Conservation (phyloP, 2,888 invertebrate species). For the Conchocele bisecta region DNA sequence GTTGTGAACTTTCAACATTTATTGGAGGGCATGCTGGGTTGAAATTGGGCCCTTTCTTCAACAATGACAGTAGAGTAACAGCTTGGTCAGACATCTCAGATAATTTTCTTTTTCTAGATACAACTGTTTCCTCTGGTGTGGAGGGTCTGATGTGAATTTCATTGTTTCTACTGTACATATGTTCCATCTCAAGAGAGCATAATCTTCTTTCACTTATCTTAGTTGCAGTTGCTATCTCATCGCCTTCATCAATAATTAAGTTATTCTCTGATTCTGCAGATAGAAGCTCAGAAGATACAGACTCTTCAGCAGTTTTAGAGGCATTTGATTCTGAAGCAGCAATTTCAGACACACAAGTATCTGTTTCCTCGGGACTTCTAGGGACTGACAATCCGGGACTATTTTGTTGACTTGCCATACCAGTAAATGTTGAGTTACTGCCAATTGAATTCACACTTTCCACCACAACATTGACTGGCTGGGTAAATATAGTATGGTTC, state of each 20-base stretch:
- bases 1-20: not conserved
- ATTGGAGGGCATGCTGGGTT: conserved; percentile 68
- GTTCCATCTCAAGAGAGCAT: no score
- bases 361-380: conserved; percentile 36
- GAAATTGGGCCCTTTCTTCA: conserved; percentile 70
- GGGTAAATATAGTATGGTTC: no score
- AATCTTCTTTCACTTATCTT: no score
- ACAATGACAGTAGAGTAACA: conserved; percentile 68
- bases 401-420: conserved; percentile 70
- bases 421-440: conserved; percentile 60
- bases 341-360: conserved; percentile 60
- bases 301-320: conserved; percentile 27
- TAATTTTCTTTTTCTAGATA: no score
- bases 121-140: no score
- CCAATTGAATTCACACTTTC: conserved; percentile 66
- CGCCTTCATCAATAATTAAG: conserved; percentile 24
- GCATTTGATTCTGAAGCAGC: no score
- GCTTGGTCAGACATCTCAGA: no score
- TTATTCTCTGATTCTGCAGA: conserved; percentile 29
- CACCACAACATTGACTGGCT: conserved; percentile 68
- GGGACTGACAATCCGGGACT: conserved; percentile 59
- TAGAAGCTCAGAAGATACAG: conserved; percentile 14
- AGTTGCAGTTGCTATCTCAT: conserved; percentile 2
- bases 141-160: no score
- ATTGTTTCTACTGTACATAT: no score